phyloP scores from a whole-genome alignment of 2,888 invertebrate genomes.

The Polia nebulosa region DNA sequence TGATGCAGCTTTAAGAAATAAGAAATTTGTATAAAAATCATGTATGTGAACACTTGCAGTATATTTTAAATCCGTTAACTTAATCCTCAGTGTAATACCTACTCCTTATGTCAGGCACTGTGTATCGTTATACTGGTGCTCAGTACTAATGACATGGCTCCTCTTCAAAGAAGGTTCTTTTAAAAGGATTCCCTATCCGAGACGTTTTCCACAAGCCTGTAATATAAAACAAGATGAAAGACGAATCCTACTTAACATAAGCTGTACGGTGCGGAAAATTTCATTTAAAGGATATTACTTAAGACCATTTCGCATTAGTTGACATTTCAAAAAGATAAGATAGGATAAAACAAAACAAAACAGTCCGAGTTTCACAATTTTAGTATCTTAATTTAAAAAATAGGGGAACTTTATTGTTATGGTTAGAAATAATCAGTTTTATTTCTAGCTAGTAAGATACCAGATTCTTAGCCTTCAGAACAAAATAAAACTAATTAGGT shows the following conservation, averaged over 20 bases:
- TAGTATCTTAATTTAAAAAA: conserved; percentile 2
- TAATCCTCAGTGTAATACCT: neutral
- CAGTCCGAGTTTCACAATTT: conserved; percentile 14
- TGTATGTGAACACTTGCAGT: neutral
- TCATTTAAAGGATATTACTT: conserved; percentile 71
- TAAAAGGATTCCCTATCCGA: conserved; percentile 67
- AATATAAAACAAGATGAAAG: conserved; percentile 82
- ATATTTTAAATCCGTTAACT: neutral
- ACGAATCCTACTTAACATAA: conserved; percentile 82
- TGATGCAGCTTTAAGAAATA: conserved; percentile 70
- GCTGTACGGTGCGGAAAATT: conserved; percentile 73
- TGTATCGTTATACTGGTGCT: conserved; percentile 30
- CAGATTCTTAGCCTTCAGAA: conserved; percentile 14
- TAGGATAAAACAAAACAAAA: conserved; percentile 47
- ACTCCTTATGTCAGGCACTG: conserved; percentile 19
- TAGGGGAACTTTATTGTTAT: neutral
- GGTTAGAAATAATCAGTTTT: conserved; percentile 7
- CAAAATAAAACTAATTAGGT: neutral
- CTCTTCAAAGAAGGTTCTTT: conserved; percentile 57
- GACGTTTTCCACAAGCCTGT: conserved; percentile 73
- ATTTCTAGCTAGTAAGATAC: neutral
- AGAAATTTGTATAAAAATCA: conserved; percentile 54
- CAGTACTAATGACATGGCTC: conserved; percentile 52
- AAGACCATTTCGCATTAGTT: conserved; percentile 71
- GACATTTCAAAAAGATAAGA: conserved; percentile 68